phyloP scores from a whole-genome alignment of 2,797 vertebrate genomes.

The Crotalus adamanteus region DNA sequence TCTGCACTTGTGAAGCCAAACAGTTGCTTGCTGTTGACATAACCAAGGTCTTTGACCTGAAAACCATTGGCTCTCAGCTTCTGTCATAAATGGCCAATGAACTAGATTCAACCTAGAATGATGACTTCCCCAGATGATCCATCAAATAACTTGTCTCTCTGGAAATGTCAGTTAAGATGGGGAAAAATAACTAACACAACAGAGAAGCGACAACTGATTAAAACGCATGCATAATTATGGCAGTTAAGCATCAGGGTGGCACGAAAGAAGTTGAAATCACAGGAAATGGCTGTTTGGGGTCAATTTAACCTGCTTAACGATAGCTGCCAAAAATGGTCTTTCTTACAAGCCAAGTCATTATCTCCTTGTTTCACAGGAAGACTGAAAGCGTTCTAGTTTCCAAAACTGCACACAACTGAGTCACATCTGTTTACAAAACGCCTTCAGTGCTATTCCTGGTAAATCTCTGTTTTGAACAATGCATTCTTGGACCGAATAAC shows the following conservation, averaged over 20 bases:
- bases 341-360: background rate
- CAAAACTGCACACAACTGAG: background rate
- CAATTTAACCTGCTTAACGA: background rate
- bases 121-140: background rate
- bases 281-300: background rate
- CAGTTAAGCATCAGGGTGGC: background rate
- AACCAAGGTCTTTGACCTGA: background rate
- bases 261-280: background rate
- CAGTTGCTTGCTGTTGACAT: background rate
- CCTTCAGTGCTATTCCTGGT: background rate
- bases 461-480: background rate
- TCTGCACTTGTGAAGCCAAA: background rate
- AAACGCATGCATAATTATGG: background rate
- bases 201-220: background rate
- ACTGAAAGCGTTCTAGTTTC: background rate
- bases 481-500: background rate
- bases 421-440: background rate
- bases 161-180: background rate
- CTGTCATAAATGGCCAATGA: background rate
- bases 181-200: background rate
- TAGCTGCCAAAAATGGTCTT: background rate
- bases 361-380: background rate
- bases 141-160: background rate
- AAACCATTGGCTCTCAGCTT: background rate
- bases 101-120: background rate